Evolutionary conservation across 2,797 vertebrate species (phyloP), one percentile per base, ranked within the genome.

Genomic region (Hafferia zeledoni): DNA sequence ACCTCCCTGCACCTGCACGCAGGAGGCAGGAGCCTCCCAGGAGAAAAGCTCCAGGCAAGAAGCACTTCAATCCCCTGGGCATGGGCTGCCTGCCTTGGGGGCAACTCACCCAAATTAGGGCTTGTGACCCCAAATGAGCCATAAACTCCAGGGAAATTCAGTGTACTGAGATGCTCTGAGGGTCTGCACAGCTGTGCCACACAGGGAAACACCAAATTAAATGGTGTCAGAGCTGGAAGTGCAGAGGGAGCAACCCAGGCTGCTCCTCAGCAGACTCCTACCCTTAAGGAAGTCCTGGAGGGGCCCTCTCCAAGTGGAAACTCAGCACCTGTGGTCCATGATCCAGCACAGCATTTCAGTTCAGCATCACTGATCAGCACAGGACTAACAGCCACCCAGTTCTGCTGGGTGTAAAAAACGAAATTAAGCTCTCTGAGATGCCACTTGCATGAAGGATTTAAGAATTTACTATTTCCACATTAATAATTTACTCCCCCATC

Each of bases 401-500:
- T 90, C 90, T 81, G 71, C 65, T 74, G 33, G 27, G 31, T 56
- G 41, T 47, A 5, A 89, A 75, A 85, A 93, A 6, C 2, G 10
- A 89, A 87, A 83, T 49, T 18, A 93, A 76, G 31, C 69, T 87
- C 85, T 85, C 41, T 20, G 57, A 86, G 74, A 88, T 76, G 83
- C 78, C 55, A 13, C 59, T 87, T 76, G 50, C 78, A 90, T 84
- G 53, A 35, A 69, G 27, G 17, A 89, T 79, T 95, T 82, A 93
- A 94, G 91, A 95, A 93, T 93, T 94, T 64, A 95, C 65, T 81
- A 50, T 91, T 96, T 95, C 88, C 57, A 13, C 59, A 59, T 91
- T 87, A 96, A 95, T 96, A 96, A 96, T 96, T 94, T 88, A 95
- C 68, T 85, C 63, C 33, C 24, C 59, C 60, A 71, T 59, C 72